Conservation (phyloP, 2,888 invertebrate genomes). For the Oligia latruncula region DNA sequence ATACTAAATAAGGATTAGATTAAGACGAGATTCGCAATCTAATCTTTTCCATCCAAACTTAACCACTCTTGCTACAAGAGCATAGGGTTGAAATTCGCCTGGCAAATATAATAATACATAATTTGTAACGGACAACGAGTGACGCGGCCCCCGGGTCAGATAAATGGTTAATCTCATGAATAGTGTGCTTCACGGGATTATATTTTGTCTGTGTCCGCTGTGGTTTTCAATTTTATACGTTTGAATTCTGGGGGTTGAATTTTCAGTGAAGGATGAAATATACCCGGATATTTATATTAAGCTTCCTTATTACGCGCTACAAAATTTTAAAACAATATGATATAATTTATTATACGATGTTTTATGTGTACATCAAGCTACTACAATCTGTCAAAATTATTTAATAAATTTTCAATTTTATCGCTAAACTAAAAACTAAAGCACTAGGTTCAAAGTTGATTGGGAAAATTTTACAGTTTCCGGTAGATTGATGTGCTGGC, state of each 20-base stretch:
- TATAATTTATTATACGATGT: background rate
- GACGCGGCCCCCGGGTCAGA: slow-evolving; percentile 63
- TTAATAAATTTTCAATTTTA: no score
- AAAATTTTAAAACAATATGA: background rate
- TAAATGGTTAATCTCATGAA: slow-evolving; percentile 72
- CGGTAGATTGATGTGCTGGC: no score
- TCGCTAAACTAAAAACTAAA: no score
- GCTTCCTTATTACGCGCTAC: background rate
- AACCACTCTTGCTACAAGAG: slow-evolving; percentile 1
- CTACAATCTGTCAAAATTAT: no score
- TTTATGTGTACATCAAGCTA: no score
- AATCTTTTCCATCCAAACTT: slow-evolving; percentile 27
- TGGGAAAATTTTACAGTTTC: no score
- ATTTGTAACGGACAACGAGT: slow-evolving; percentile 65
- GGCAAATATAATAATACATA: slow-evolving; percentile 55
- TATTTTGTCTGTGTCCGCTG: slow-evolving; percentile 56
- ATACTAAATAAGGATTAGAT: slow-evolving; percentile 65
- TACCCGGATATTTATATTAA: background rate
- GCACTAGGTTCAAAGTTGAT: no score
- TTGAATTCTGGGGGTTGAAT: slow-evolving; percentile 8
- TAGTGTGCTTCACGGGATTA: slow-evolving; percentile 63
- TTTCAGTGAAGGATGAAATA: background rate
- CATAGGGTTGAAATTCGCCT: slow-evolving; percentile 38
- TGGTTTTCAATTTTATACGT: slow-evolving; percentile 56
- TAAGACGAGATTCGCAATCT: slow-evolving; percentile 49